These are phyloP conservation scores for Felis chaus DNA, from an alignment of 2,113 vertebrate genomes.

Conservation along the genomic window DNA sequence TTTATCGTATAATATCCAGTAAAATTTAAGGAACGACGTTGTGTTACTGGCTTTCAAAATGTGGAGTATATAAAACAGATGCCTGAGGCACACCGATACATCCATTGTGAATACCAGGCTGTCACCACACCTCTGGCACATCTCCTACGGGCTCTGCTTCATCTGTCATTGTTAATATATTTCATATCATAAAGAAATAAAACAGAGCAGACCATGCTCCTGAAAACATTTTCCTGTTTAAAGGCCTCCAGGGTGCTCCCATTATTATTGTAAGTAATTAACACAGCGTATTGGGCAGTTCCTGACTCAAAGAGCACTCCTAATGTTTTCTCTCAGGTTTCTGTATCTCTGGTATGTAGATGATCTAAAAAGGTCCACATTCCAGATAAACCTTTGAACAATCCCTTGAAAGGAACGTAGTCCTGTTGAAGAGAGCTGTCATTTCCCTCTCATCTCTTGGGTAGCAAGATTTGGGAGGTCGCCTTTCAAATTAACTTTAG, in stretches of 20 bases:
- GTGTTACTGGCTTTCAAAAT: slow-evolving; percentile 48
- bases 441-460: slow-evolving; percentile 77
- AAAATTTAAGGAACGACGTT: slow-evolving; percentile 24
- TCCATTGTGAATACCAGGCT: slow-evolving; percentile 62
- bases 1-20: slow-evolving; percentile 36
- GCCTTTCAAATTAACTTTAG: slow-evolving; percentile 79
- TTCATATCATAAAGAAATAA: slow-evolving; percentile 57
- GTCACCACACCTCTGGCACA: slow-evolving; percentile 69
- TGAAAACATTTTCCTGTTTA: slow-evolving; percentile 50
- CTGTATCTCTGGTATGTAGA: slow-evolving; percentile 80
- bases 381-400: slow-evolving; percentile 77
- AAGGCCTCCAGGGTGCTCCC: slow-evolving; percentile 23
- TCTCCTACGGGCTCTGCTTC: slow-evolving; percentile 6
- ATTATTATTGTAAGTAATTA: slow-evolving; percentile 80
- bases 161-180: slow-evolving; percentile 63
- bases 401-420: slow-evolving; percentile 69
- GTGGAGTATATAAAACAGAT: slow-evolving; percentile 63
- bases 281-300: slow-evolving; percentile 5
- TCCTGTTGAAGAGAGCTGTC: slow-evolving; percentile 81
- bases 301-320: slow-evolving; percentile 66
- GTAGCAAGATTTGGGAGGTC: slow-evolving; percentile 77
- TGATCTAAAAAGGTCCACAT: slow-evolving; percentile 75
- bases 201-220: slow-evolving; percentile 31
- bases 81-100: neutral
- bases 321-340: slow-evolving; percentile 78